phyloP scores from a whole-genome alignment of 2,888 invertebrate genomes.

The Ernsta delagoae region DNA sequence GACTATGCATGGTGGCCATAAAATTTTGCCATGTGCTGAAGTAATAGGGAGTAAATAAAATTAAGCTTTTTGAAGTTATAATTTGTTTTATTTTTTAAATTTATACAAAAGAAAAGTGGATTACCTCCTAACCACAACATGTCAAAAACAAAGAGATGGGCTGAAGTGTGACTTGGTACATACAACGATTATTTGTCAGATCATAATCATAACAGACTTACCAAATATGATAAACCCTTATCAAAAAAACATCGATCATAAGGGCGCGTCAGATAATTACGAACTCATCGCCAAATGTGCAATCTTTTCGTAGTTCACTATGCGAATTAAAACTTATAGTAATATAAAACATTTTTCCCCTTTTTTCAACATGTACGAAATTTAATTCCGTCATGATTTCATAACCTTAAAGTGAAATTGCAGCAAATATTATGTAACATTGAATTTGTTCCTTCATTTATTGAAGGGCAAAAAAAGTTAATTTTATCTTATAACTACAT shows the following conservation, averaged over 20 bases:
- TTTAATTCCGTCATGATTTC: background rate
- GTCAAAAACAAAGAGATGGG: background rate
- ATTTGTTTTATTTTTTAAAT: constrained; percentile 2
- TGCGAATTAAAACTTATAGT: background rate
- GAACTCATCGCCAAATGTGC: background rate
- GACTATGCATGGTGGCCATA: background rate
- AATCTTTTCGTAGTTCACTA: too few species aligned
- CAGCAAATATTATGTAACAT: background rate
- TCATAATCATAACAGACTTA: background rate
- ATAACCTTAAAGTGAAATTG: background rate
- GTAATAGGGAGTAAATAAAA: too few species aligned
- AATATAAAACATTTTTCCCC: background rate
- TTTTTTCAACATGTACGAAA: background rate
- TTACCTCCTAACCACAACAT: background rate
- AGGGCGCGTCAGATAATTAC: background rate
- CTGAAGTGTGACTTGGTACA: background rate
- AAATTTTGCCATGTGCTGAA: background rate
- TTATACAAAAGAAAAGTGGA: background rate
- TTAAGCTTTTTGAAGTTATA: background rate
- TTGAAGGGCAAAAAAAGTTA: background rate
- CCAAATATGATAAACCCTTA: constrained; percentile 9
- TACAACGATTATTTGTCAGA: constrained; percentile 7
- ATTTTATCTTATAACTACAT: too few species aligned
- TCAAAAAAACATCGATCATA: constrained; percentile 8
- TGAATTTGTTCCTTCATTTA: background rate